These are phyloP conservation scores for Epizoanthus stellaris DNA, from an alignment of 92 coral and sea anemone species.

Conservation along the genomic window DNA sequence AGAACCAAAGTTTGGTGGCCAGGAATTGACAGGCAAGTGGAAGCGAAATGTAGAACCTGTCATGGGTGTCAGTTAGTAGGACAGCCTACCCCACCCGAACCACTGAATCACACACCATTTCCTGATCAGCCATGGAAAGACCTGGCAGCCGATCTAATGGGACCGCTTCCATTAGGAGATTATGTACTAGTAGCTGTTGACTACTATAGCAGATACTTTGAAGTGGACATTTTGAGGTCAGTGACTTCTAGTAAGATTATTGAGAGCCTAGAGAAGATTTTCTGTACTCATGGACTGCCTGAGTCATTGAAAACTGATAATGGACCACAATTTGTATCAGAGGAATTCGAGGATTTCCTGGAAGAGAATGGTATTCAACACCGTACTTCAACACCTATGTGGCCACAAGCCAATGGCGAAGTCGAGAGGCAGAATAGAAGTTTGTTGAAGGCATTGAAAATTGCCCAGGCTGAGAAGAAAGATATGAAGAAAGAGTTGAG, in stretches of 20 bases:
- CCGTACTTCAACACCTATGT: background rate
- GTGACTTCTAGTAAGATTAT: slow-evolving; percentile 9
- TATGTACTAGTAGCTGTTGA: background rate
- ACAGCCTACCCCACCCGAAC: background rate
- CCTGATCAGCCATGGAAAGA: slow-evolving; percentile 1
- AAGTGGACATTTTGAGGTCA: slow-evolving; percentile 11
- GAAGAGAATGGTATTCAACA: slow-evolving; percentile 7
- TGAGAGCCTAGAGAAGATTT: slow-evolving; percentile 20
- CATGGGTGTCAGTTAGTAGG: too few relatives aligned
- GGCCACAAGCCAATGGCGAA: background rate
- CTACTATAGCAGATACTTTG: background rate
- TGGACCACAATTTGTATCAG: background rate
- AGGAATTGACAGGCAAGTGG: too few relatives aligned
- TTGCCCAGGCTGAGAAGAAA: background rate
- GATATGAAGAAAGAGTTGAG: background rate
- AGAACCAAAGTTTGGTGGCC: too few relatives aligned
- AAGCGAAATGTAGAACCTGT: too few relatives aligned
- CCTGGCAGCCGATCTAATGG: slow-evolving; percentile 13
- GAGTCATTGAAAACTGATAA: background rate
- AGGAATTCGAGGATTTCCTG: slow-evolving; percentile 1
- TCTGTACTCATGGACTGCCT: slow-evolving; percentile 22
- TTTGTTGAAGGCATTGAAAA: too few relatives aligned
- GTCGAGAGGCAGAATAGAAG: too few relatives aligned
- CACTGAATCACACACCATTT: too few relatives aligned
- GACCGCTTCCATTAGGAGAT: background rate